phyloP scores from a whole-genome alignment of 2,888 invertebrate genomes.

The Agonopterix subpropinquella region DNA sequence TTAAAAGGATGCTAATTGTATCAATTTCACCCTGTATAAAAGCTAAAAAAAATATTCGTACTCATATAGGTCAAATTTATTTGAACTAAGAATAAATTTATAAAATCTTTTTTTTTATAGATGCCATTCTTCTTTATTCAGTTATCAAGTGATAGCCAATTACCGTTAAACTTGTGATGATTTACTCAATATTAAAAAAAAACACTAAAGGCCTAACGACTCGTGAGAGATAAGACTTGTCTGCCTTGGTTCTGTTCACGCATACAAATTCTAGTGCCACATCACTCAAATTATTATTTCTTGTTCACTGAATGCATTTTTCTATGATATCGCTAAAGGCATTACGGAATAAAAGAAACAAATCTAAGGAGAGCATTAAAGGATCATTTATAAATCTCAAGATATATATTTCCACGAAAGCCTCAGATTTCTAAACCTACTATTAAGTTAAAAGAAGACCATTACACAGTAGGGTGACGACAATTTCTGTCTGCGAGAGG shows the following conservation, averaged over 20 bases:
- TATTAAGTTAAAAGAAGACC: conserved; percentile 11
- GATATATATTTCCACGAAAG: conserved; percentile 7
- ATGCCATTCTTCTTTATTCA: no score
- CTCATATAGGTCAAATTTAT: no score
- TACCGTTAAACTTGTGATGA: conserved; percentile 5
- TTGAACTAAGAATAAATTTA: no score
- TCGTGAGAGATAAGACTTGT: conserved; percentile 35
- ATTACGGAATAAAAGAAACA: conserved; percentile 1
- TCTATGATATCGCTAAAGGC: conserved; percentile 3
- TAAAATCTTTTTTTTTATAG: no score
- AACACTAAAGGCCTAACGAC: conserved; percentile 36
- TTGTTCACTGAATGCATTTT: conserved; percentile 18
- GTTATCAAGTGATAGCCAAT: conserved; percentile 2
- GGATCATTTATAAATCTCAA: conserved; percentile 6
- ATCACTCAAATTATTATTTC: conserved; percentile 25
- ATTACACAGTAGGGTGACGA: conserved; percentile 13
- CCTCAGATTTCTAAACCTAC: conserved; percentile 8
- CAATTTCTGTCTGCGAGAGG: conserved; percentile 20
- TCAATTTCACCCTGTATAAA: no score
- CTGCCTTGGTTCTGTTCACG: conserved; percentile 14
- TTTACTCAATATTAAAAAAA: conserved; percentile 10
- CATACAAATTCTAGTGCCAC: conserved; percentile 14
- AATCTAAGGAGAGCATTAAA: neutral
- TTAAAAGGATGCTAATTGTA: no score
- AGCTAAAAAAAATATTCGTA: neutral